These are phyloP conservation scores for Tylochromis polylepis DNA, from an alignment of 2,113 vertebrate species.

Conservation along the genomic window DNA sequence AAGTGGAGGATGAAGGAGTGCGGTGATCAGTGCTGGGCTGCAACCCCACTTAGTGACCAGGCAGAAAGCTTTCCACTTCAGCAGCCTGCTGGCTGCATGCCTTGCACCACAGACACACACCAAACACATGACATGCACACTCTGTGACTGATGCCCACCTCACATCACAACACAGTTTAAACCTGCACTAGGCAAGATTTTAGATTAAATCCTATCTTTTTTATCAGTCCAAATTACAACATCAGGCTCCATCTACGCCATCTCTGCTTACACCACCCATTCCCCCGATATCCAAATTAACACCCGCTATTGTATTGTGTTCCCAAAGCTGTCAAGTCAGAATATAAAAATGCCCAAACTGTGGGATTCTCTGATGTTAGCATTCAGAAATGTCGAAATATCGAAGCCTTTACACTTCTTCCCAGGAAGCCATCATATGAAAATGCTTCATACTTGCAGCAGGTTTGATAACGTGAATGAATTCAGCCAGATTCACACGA, in stretches of 20 bases:
- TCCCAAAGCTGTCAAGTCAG: not conserved
- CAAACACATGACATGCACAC: not conserved
- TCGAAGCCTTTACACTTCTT: not conserved
- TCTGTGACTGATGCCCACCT: not conserved
- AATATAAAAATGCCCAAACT: not conserved
- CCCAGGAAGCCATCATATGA: not conserved
- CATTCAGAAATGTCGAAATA: not conserved
- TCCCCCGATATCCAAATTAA: not conserved
- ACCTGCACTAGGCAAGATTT: not conserved
- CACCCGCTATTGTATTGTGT: not conserved
- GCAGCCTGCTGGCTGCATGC: not conserved
- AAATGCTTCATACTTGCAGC: not conserved
- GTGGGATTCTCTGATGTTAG: not conserved
- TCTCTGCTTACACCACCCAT: not conserved
- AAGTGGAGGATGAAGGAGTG: slow-evolving; percentile 14
- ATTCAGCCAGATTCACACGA: not conserved
- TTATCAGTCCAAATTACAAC: slow-evolving; percentile 15
- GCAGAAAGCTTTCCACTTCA: slow-evolving; percentile 46
- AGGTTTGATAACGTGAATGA: not conserved
- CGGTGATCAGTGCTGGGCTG: slow-evolving; percentile 31
- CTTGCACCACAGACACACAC: not conserved
- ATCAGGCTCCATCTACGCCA: not conserved
- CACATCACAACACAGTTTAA: not conserved
- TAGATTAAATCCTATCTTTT: not conserved
- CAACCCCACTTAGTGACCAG: slow-evolving; percentile 41